A percentile compares a stretch with the other conserved stretches of the same genome.
Conservation (phyloP, 2,113 vertebrate species). For the Alouatta palliata region DNA sequence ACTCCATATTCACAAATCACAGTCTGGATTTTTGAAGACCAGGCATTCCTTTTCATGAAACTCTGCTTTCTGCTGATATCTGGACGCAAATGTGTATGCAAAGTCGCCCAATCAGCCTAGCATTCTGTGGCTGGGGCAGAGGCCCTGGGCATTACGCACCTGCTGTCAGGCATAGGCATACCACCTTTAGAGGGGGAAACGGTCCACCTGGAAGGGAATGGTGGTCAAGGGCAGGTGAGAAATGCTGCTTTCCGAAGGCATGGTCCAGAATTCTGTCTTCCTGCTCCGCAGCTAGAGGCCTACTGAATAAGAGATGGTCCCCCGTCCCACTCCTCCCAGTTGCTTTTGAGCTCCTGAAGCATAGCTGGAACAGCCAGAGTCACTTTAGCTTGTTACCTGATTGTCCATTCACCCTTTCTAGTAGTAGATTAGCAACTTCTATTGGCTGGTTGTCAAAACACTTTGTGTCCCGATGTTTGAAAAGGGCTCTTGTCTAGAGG, state of each 20-base stretch:
- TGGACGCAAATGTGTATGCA: constrained; percentile 70
- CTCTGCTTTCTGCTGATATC: constrained; percentile 52
- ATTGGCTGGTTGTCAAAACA: neutral
- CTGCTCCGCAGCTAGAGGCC: constrained; percentile 18
- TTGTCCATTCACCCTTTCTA: constrained; percentile 16
- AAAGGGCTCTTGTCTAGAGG: constrained; percentile 57
- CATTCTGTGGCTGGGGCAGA: constrained; percentile 43
- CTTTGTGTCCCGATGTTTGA: constrained; percentile 35
- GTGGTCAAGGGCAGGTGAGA: accelerated
- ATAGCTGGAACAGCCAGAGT: constrained; percentile 35
- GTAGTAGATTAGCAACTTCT: constrained; percentile 54
- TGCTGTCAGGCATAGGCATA: neutral
- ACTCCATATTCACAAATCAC: constrained; percentile 40
- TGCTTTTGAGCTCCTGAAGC: constrained; percentile 37
- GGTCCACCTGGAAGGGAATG: neutral
- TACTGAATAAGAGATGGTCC: constrained; percentile 54
- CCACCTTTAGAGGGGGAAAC: neutral
- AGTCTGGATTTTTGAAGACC: constrained; percentile 9
- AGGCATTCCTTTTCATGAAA: constrained; percentile 65
- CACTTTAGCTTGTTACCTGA: constrained; percentile 28
- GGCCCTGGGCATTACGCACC: neutral
- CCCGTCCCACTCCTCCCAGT: constrained; percentile 47
- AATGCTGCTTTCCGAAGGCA: constrained; percentile 30
- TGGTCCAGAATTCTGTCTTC: neutral
- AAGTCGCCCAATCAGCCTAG: neutral